Evolutionary conservation across 2,113 vertebrate genomes (phyloP), one percentile per base, ranked within the genome.

Genomic region (Pangasianodon hypophthalmus): DNA sequence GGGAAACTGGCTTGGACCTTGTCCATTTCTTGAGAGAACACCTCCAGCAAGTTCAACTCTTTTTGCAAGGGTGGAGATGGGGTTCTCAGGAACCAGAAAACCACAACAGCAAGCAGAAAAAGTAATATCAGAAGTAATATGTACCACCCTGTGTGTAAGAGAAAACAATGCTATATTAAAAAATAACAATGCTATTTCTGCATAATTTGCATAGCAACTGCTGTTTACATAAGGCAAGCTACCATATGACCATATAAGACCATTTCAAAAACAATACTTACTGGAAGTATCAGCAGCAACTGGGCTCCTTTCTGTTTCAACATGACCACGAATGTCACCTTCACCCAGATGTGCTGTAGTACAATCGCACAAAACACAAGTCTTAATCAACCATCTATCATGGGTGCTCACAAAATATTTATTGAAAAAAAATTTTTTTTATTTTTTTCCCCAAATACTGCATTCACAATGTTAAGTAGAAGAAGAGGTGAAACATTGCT

Each of bases 1-100:
- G 97, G 96, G 83, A 98, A 99, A 10, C 24, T 90, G 48, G 90
- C 91, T 89, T 96, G 86, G 58, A 98, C 87, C 41, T 92, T 95
- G 14, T 95, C 91, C 90, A 99, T 95, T 84, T 96, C 88, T 58
- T 88, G 62, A 60, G 1, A 32, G 48, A 92, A 90, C 7, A 89
- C 44, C 0, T 90, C 56, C 50, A 86, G 48, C 29, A 75, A 44
- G 73, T 60, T 71, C 9, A 60, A 3, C 7, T 85, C 2, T 2
- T 89, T 62, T 69, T 58, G 44, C 24, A 13, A 5, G 8, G 80
- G 21, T 54, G 73, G 32, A 44, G 89, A 29, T 52, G 32, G 0
- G 41, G 13, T 6, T 5, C 3, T 4, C 60, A 3, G 0, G 48
- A 5, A 37, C 52, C 11, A 48, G 9, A 4, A 6, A 18, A 13